A percentile compares a stretch with the other conserved stretches of the same genome.
Conservation (phyloP, 2,113 vertebrate species). For the Passer domesticus region DNA sequence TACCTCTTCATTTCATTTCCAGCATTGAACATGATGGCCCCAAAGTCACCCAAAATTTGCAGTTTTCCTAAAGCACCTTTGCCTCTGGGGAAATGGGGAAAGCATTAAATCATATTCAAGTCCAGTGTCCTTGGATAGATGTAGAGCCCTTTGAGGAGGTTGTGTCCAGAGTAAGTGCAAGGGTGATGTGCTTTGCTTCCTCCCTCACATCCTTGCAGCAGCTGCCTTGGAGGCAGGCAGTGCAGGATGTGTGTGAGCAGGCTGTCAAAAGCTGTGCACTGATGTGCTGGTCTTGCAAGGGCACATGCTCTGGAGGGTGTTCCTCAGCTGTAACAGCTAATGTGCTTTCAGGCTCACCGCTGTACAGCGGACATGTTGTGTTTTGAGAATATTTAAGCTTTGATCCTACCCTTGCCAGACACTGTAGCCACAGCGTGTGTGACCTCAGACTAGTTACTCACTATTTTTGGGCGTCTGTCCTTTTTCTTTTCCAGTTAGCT, state of each 20-base stretch:
- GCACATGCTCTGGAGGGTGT: background rate
- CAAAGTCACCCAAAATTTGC: background rate
- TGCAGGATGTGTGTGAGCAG: background rate
- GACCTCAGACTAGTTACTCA: background rate
- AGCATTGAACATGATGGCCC: background rate
- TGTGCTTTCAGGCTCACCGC: background rate
- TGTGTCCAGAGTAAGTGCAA: background rate
- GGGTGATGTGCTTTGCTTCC: background rate
- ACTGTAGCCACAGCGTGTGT: background rate
- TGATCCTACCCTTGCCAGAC: background rate
- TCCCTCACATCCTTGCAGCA: background rate
- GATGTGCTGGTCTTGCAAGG: background rate
- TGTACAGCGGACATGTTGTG: background rate
- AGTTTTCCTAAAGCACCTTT: background rate
- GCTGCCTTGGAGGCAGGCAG: background rate
- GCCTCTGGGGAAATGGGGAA: background rate
- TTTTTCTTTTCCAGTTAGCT: background rate
- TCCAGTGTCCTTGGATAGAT: background rate
- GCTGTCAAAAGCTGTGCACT: background rate
- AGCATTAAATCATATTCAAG: background rate
- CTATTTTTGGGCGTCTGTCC: background rate
- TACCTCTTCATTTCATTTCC: background rate
- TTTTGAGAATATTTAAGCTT: constrained; percentile 15
- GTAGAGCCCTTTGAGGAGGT: background rate
- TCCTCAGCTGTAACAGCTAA: background rate